Evolutionary conservation across 2,113 vertebrate species (phyloP).

Genomic region (Nerophis lumbriciformis): DNA sequence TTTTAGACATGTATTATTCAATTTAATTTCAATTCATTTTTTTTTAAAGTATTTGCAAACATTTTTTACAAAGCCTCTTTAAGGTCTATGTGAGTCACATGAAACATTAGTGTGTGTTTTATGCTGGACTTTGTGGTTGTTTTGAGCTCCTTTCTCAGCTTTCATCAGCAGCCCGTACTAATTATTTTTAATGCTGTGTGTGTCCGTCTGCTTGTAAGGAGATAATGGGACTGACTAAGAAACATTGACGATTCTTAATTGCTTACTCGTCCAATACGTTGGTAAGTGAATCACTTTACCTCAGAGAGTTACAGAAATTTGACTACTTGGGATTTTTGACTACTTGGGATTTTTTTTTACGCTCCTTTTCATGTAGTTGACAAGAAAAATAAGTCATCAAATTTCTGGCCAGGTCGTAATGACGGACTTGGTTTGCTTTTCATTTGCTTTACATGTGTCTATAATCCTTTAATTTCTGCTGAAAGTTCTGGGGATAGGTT

Average conservation of each 20-base stretch:
- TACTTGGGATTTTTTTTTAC: too few relatives aligned
- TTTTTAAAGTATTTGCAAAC: too few relatives aligned
- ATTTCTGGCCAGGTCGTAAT: too few relatives aligned
- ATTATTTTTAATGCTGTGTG: slow-evolving; percentile 23
- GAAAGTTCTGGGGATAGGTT: too few relatives aligned
- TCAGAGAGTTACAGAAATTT: neutral
- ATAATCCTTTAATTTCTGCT: too few relatives aligned
- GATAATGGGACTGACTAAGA: slow-evolving; percentile 33
- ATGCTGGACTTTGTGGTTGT: slow-evolving; percentile 13
- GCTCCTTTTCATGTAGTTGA: too few relatives aligned
- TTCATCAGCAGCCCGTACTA: slow-evolving; percentile 15
- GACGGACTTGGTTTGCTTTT: neutral
- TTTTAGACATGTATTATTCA: too few relatives aligned
- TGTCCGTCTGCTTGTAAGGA: slow-evolving; percentile 17
- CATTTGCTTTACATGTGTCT: neutral
- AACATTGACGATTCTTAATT: slow-evolving; percentile 15
- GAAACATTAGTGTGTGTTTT: neutral
- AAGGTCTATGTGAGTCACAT: neutral
- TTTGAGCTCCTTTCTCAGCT: slow-evolving; percentile 1
- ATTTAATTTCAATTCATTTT: too few relatives aligned
- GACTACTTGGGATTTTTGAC: too few relatives aligned
- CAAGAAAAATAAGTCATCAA: too few relatives aligned
- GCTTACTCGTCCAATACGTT: slow-evolving; percentile 13
- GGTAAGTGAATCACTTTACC: slow-evolving; percentile 4
- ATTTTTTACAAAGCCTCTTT: too few relatives aligned